These are phyloP conservation scores for Aegithalos caudatus DNA, from an alignment of 2,113 vertebrate genomes.

Conservation along the genomic window DNA sequence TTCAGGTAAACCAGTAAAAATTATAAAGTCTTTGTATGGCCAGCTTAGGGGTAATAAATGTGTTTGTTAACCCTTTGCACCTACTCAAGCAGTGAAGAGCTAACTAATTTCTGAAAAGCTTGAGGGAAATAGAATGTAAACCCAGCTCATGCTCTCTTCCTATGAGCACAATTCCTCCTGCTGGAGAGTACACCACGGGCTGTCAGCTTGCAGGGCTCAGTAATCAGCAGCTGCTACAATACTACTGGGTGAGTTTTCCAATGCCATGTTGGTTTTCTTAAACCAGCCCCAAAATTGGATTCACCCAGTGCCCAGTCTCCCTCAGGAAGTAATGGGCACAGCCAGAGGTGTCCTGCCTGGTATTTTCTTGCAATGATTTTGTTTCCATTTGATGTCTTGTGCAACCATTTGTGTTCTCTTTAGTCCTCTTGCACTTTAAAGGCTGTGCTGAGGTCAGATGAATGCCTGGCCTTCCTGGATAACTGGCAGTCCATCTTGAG, in stretches of 20 bases:
- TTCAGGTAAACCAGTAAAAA: background rate
- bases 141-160: background rate
- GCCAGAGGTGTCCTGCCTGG: background rate
- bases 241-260: rapidly evolving
- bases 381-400: background rate
- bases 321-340: rapidly evolving
- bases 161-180: background rate
- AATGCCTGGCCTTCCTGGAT: background rate
- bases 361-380: background rate
- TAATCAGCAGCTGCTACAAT: background rate
- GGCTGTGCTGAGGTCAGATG: background rate
- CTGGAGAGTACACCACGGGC: background rate
- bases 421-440: background rate
- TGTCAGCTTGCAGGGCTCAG: background rate
- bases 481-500: background rate
- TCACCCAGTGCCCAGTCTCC: background rate
- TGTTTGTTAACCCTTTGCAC: background rate
- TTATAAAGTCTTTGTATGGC: background rate
- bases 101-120: background rate
- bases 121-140: background rate
- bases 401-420: background rate
- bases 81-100: background rate
- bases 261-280: background rate
- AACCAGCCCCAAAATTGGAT: background rate
- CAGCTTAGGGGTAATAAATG: background rate